phyloP scores from a whole-genome alignment of 2,797 vertebrate species.

The Vipera ursinii region DNA sequence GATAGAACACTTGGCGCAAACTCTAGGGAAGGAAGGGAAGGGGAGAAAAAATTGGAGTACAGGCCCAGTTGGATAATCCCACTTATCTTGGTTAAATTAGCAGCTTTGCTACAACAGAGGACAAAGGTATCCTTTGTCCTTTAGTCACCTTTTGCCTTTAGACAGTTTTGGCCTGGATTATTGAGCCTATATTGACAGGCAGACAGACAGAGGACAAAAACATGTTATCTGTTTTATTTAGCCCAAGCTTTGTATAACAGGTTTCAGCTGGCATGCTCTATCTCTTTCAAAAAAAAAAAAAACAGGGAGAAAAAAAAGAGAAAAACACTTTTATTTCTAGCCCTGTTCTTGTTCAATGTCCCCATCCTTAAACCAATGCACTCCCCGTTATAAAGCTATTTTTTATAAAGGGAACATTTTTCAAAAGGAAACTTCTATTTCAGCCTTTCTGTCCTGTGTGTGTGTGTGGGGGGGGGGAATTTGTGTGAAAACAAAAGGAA shows the following conservation, averaged over 20 bases:
- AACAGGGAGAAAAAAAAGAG: not conserved
- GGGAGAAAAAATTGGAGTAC: not conserved
- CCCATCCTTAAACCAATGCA: not conserved
- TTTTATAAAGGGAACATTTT: not conserved
- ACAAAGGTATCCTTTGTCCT: too few relatives aligned
- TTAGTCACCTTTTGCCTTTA: not conserved
- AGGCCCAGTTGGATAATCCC: not conserved
- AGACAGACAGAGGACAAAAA: not conserved
- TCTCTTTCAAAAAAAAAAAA: not conserved
- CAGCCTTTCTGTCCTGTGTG: not conserved
- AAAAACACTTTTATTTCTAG: not conserved
- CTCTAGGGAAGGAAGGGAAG: slow-evolving; percentile 68
- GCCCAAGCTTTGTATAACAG: not conserved
- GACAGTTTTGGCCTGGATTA: not conserved
- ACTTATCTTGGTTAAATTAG: not conserved
- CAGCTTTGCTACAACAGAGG: not conserved
- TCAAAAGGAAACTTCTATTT: not conserved
- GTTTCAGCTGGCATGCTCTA: not conserved
- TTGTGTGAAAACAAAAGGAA: not conserved
- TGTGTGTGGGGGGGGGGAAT: not conserved
- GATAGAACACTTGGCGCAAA: slow-evolving; percentile 78
- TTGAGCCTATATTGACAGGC: not conserved
- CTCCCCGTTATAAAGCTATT: not conserved
- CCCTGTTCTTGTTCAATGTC: not conserved
- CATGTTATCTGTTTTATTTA: not conserved